A percentile compares a stretch with the other conserved stretches of the same genome.
phyloP scores from a whole-genome alignment of 2,113 vertebrate species.

The Platysteira castanea region DNA sequence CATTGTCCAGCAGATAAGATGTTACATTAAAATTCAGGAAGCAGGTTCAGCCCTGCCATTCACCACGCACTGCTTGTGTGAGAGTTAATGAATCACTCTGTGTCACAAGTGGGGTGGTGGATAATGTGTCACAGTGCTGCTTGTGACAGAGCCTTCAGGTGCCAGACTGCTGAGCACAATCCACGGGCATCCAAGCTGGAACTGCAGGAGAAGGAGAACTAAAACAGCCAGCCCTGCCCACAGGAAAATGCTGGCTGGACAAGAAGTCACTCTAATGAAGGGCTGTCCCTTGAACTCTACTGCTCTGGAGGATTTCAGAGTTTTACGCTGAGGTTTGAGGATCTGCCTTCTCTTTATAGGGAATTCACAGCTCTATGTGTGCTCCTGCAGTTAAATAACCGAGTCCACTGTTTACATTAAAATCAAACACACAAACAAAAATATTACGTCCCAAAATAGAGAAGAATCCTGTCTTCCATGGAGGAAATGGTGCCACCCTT shows the following conservation, averaged over 20 bases:
- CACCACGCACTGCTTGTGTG: accelerated
- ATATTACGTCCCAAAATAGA: background rate
- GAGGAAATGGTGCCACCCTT: background rate
- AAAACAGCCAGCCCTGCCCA: background rate
- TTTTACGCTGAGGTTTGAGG: background rate
- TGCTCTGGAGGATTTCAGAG: background rate
- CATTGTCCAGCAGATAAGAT: background rate
- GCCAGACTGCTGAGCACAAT: background rate
- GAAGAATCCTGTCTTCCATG: background rate
- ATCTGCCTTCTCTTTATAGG: background rate
- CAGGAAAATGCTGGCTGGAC: background rate
- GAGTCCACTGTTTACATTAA: background rate
- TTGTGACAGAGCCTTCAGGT: background rate
- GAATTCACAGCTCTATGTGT: background rate
- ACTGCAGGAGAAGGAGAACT: background rate
- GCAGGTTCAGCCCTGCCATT: background rate
- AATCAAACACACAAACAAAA: background rate
- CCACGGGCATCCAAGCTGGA: background rate
- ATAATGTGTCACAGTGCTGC: background rate
- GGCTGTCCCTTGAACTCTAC: background rate
- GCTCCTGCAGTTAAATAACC: background rate
- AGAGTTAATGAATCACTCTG: background rate
- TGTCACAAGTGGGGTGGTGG: background rate
- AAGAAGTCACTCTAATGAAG: background rate
- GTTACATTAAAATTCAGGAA: background rate